Percentiles rank a stretch among this genome's conserved stretches.
These are phyloP conservation scores for Acrocera orbiculus DNA, from an alignment of 2,888 invertebrate species.

Conservation along the genomic window DNA sequence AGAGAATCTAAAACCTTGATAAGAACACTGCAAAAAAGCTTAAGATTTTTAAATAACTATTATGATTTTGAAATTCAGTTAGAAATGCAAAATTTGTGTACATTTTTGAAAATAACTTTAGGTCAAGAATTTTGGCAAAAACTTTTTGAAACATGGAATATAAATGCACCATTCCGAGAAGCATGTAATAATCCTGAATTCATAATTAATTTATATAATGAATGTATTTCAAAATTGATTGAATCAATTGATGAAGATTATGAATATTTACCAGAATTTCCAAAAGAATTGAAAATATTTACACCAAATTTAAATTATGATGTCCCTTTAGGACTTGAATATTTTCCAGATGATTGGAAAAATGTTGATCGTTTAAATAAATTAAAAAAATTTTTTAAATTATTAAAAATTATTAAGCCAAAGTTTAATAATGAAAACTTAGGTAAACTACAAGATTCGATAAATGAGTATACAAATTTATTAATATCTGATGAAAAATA, in stretches of 20 bases:
- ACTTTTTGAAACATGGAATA: slow-evolving; percentile 23
- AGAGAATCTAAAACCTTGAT: too few species aligned
- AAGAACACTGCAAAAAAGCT: too few species aligned
- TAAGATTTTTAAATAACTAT: slow-evolving; percentile 36
- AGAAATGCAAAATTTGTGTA: slow-evolving; percentile 38
- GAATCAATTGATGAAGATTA: slow-evolving; percentile 41
- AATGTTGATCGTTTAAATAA: neutral
- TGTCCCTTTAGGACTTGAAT: slow-evolving; percentile 46
- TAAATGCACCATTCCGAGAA: slow-evolving; percentile 24
- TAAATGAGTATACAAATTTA: slow-evolving; percentile 19
- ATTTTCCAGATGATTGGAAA: slow-evolving; percentile 45
- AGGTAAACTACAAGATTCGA: slow-evolving; percentile 15
- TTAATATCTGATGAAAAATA: slow-evolving; percentile 15
- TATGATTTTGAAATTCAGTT: slow-evolving; percentile 35
- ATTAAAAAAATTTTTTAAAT: too few species aligned
- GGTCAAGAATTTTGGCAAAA: slow-evolving; percentile 45
- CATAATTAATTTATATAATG: slow-evolving; percentile 46
- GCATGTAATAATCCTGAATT: slow-evolving; percentile 31
- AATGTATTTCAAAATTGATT: slow-evolving; percentile 43
- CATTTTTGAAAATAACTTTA: slow-evolving; percentile 38
- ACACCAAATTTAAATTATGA: slow-evolving; percentile 29
- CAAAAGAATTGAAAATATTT: slow-evolving; percentile 42
- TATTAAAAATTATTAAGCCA: too few species aligned
- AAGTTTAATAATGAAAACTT: slow-evolving; percentile 32
- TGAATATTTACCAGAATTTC: slow-evolving; percentile 42